These are phyloP conservation scores for Girardia tigrina DNA, from an alignment of 2,888 invertebrate species.

Conservation along the genomic window DNA sequence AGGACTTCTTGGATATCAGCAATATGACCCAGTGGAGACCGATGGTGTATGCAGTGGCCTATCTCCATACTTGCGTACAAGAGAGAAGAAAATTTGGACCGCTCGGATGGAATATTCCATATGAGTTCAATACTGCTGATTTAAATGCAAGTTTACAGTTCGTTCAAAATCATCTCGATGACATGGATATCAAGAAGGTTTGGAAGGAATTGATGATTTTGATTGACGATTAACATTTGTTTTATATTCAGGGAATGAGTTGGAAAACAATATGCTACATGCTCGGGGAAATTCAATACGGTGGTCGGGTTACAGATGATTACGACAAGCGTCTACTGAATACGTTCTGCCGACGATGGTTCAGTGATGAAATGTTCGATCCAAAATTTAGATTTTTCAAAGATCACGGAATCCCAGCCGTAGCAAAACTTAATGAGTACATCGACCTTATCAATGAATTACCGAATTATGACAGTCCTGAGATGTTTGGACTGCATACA, in stretches of 20 bases:
- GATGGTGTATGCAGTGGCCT: constrained; percentile 49
- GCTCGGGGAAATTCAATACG: constrained; percentile 52
- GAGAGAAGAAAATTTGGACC: constrained; percentile 51
- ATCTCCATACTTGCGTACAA: constrained; percentile 50
- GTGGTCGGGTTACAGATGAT: constrained; percentile 51
- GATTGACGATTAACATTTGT: no score
- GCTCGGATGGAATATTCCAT: constrained; percentile 50
- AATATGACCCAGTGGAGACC: constrained; percentile 51
- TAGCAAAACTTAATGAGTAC: constrained; percentile 44
- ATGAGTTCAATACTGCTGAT: constrained; percentile 49
- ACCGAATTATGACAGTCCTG: constrained; percentile 47
- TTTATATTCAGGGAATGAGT: constrained; percentile 49
- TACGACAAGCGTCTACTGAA: constrained; percentile 50
- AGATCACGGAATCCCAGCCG: constrained; percentile 49
- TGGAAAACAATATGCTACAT: constrained; percentile 51
- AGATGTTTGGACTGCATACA: constrained; percentile 49
- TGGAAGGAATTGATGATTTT: no score
- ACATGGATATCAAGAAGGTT: constrained; percentile 49
- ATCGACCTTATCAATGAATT: constrained; percentile 46
- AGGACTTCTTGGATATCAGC: constrained; percentile 49
- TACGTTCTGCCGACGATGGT: constrained; percentile 51
- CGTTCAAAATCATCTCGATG: constrained; percentile 49
- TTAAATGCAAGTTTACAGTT: constrained; percentile 49
- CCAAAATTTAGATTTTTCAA: constrained; percentile 47
- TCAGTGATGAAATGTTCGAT: constrained; percentile 49